A percentile compares a stretch with the other conserved stretches of the same genome.
Evolutionary conservation across 2,797 vertebrate genomes (phyloP).

Genomic region (Macroramphosus scolopax): DNA sequence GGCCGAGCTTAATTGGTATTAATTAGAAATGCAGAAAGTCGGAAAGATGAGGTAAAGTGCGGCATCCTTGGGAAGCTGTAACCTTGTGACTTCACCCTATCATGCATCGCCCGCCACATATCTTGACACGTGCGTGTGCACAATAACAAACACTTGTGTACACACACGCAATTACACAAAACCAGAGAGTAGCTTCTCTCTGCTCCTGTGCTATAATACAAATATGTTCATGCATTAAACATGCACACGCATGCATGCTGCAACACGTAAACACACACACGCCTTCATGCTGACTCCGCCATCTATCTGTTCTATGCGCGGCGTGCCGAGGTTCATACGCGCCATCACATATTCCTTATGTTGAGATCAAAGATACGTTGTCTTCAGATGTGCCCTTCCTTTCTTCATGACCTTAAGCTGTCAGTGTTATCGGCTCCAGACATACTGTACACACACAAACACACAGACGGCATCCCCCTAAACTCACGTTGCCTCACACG

Average conservation of each 20-base stretch:
- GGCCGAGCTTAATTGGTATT: conserved; percentile 8
- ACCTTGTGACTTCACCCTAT: conserved; percentile 26
- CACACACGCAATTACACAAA: conserved; percentile 7
- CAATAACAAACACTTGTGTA: conserved; percentile 1
- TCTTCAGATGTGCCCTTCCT: conserved; percentile 74
- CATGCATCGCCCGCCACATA: conserved; percentile 9
- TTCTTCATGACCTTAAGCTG: conserved; percentile 78
- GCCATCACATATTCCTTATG: conserved; percentile 52
- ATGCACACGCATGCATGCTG: conserved; percentile 33
- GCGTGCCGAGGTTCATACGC: conserved; percentile 34
- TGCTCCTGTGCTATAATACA: conserved; percentile 8
- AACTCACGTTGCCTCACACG: conserved; percentile 34
- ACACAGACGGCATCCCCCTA: conserved; percentile 22
- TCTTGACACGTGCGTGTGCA: conserved; percentile 2
- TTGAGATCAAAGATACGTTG: conserved; percentile 69
- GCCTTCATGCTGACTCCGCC: conserved; percentile 38
- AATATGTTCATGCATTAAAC: conserved; percentile 55
- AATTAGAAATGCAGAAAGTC: conserved; percentile 4
- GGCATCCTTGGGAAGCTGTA: no score
- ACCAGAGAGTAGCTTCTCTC: conserved; percentile 12
- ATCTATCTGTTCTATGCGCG: conserved; percentile 29
- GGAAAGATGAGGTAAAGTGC: no score
- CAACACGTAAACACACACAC: conserved; percentile 34
- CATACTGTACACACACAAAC: conserved; percentile 47
- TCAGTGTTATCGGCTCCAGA: conserved; percentile 72